Conservation (phyloP, 2,888 invertebrate genomes). For the Machimus atricapillus region DNA sequence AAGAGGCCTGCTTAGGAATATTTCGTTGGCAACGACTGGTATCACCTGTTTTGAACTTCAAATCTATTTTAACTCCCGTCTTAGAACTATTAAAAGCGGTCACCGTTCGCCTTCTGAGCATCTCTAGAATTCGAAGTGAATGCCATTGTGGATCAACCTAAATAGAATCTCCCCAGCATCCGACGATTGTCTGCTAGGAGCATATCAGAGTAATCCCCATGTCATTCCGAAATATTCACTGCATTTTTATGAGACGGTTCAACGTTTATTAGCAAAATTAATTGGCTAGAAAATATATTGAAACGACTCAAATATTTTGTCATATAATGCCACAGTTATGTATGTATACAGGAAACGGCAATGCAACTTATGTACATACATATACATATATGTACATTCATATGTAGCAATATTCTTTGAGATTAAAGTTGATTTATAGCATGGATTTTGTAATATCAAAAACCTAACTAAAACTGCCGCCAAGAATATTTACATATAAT, state of each 20-base stretch:
- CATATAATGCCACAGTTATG: neutral
- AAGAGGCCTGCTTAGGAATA: slow-evolving; percentile 2
- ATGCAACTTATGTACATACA: neutral
- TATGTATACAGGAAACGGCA: neutral
- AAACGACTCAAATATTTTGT: neutral
- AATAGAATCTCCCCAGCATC: neutral
- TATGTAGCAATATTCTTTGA: too few relatives aligned
- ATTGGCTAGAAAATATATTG: neutral
- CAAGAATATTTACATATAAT: too few relatives aligned
- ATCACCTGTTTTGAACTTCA: slow-evolving; percentile 33
- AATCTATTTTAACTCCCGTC: slow-evolving; percentile 16
- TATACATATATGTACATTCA: neutral
- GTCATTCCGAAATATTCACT: neutral
- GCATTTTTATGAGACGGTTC: neutral
- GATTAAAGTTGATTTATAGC: too few relatives aligned
- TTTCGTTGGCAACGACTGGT: neutral
- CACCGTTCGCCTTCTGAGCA: neutral
- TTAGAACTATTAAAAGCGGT: slow-evolving; percentile 2
- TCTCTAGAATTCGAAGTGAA: neutral
- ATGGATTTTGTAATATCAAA: too few relatives aligned
- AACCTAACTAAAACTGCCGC: too few relatives aligned
- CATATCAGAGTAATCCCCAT: neutral
- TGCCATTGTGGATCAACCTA: neutral
- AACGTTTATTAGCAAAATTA: neutral
- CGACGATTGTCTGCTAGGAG: neutral